Evolutionary conservation across 2,113 vertebrate genomes (phyloP).

Genomic region (Thunnus maccoyii): DNA sequence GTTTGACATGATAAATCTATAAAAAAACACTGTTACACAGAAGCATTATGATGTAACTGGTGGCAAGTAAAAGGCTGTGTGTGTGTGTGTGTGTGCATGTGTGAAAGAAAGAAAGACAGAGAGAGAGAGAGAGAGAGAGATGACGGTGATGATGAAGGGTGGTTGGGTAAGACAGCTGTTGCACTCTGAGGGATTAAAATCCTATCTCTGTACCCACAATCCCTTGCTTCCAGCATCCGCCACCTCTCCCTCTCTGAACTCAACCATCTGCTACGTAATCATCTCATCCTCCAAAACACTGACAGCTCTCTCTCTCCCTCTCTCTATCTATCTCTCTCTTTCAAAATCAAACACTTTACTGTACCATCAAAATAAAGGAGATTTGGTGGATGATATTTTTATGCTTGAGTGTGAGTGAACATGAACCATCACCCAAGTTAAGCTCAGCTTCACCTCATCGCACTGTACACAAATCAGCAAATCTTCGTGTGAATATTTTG

Average conservation of each 20-base stretch:
- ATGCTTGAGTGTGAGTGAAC: neutral
- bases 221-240: conserved; percentile 56
- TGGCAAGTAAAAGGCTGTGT: conserved; percentile 4
- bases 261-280: conserved; percentile 58
- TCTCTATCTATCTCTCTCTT: no score
- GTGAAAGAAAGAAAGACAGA: neutral
- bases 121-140: neutral
- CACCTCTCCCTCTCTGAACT: conserved; percentile 46
- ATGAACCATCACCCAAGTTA: conserved; percentile 18
- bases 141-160: conserved; percentile 9
- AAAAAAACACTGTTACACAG: neutral
- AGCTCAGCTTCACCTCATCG: neutral
- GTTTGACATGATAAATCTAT: neutral
- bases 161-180: conserved; percentile 65
- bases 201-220: conserved; percentile 61
- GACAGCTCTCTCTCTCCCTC: conserved; percentile 10
- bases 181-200: conserved; percentile 70
- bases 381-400: conserved; percentile 24
- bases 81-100: neutral
- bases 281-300: conserved; percentile 56
- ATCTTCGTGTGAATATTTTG: no score
- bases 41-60: conserved; percentile 26
- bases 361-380: conserved; percentile 17
- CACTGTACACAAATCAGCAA: neutral
- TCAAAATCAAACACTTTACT: conserved; percentile 25